phyloP scores from a whole-genome alignment of 2,113 vertebrate genomes.

The human (Homo sapiens) region DNA sequence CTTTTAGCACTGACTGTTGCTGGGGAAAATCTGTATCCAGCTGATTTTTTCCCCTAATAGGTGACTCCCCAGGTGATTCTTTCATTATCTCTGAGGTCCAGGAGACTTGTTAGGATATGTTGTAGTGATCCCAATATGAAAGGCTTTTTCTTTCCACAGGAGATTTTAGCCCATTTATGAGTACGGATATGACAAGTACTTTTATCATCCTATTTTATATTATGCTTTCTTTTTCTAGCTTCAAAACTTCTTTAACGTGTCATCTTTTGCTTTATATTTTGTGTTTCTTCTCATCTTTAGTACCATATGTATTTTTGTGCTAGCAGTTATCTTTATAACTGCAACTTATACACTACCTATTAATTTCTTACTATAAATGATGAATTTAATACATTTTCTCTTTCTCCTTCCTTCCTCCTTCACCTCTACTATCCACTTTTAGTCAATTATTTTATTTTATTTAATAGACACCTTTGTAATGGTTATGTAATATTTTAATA shows the following conservation, averaged over 20 bases:
- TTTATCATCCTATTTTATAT: not conserved
- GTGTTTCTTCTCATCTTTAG: not conserved
- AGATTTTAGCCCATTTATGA: slow-evolving; percentile 40
- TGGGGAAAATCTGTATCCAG: not conserved
- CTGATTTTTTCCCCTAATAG: not conserved
- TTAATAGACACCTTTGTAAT: not conserved
- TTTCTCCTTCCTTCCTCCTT: not conserved
- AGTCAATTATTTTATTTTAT: not conserved
- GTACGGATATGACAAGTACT: not conserved
- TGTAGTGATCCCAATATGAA: not conserved
- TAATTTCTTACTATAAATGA: not conserved
- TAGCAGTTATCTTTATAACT: not conserved
- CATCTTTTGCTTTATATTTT: not conserved
- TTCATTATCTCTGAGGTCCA: slow-evolving; percentile 4
- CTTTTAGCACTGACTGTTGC: not conserved
- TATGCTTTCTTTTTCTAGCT: slow-evolving; percentile 4
- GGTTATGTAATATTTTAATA: not conserved
- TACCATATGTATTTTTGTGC: not conserved
- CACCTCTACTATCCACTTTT: not conserved
- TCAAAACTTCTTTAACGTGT: not conserved
- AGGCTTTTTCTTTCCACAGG: not conserved
- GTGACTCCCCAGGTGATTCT: not conserved
- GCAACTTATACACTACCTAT: not conserved
- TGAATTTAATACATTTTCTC: not conserved
- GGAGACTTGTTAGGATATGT: not conserved